Percentiles rank a stretch among this genome's conserved stretches.
phyloP scores from a whole-genome alignment of 2,113 vertebrate genomes.

The Lycaon pictus region DNA sequence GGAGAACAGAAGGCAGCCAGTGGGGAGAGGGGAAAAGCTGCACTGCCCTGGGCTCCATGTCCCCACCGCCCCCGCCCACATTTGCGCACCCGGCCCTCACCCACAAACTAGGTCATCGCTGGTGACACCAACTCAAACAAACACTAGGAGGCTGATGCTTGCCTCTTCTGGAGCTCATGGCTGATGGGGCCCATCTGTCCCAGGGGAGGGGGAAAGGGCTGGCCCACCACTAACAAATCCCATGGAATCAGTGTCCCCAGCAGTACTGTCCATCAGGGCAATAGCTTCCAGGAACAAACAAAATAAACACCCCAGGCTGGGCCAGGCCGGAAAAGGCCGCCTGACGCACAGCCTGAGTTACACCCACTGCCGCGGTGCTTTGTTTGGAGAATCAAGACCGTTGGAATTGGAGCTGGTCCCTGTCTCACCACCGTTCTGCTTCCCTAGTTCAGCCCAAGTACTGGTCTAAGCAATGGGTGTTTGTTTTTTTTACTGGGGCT shows the following conservation, averaged over 20 bases:
- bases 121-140: slow-evolving; percentile 79
- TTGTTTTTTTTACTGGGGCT: slow-evolving; percentile 62
- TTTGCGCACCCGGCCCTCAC: slow-evolving; percentile 66
- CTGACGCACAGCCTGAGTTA: slow-evolving; percentile 79
- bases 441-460: slow-evolving; percentile 43
- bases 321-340: slow-evolving; percentile 80
- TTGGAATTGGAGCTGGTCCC: slow-evolving; percentile 71
- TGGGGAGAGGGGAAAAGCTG: background rate
- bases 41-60: background rate
- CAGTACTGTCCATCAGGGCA: slow-evolving; percentile 80
- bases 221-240: slow-evolving; percentile 72
- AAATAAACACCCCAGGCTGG: slow-evolving; percentile 79
- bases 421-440: slow-evolving; percentile 68
- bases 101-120: slow-evolving; percentile 74
- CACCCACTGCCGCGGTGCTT: slow-evolving; percentile 79
- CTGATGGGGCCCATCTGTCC: slow-evolving; percentile 84
- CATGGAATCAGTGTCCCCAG: slow-evolving; percentile 79
- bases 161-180: slow-evolving; percentile 70
- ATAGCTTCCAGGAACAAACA: slow-evolving; percentile 85
- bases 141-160: slow-evolving; percentile 75
- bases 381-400: slow-evolving; percentile 79
- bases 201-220: slow-evolving; percentile 53
- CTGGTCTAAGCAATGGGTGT: slow-evolving; percentile 60
- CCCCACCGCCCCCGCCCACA: background rate
- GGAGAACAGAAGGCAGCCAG: slow-evolving; percentile 14